phyloP scores from a whole-genome alignment of 2,888 invertebrate species.

The Harmothoe impar region DNA sequence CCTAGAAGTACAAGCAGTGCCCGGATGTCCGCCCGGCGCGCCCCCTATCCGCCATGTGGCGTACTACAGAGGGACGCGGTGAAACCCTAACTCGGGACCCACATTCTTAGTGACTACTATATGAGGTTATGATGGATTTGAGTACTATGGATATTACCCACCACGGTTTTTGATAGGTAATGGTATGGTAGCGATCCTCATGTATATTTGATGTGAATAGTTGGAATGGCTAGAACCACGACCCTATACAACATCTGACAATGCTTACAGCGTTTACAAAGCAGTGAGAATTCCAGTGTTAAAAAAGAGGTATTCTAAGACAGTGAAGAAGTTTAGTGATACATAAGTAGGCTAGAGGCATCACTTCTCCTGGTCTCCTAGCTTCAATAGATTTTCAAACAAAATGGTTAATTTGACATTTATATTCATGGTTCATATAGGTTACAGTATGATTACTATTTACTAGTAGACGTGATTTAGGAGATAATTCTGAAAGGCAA shows the following conservation, averaged over 20 bases:
- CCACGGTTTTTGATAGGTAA: background rate
- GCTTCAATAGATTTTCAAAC: background rate
- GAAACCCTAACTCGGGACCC: background rate
- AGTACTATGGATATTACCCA: background rate
- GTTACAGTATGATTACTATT: no score
- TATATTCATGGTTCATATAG: background rate
- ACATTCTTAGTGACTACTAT: background rate
- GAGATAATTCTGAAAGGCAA: background rate
- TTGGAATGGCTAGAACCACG: no score
- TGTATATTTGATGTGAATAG: background rate
- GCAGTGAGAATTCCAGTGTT: background rate
- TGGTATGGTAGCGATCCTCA: background rate
- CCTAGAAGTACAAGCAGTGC: background rate
- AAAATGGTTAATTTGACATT: background rate
- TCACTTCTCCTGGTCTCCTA: background rate
- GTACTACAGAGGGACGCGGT: background rate
- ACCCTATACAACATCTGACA: no score
- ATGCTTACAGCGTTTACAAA: no score
- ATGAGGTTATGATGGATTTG: background rate
- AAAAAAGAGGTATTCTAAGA: no score
- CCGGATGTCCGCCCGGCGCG: background rate
- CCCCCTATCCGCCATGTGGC: background rate
- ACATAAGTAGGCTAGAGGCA: no score
- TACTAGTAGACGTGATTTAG: no score
- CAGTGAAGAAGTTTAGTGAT: no score